phyloP scores from a whole-genome alignment of 2,797 vertebrate species.

The Coregonus ussuriensis region DNA sequence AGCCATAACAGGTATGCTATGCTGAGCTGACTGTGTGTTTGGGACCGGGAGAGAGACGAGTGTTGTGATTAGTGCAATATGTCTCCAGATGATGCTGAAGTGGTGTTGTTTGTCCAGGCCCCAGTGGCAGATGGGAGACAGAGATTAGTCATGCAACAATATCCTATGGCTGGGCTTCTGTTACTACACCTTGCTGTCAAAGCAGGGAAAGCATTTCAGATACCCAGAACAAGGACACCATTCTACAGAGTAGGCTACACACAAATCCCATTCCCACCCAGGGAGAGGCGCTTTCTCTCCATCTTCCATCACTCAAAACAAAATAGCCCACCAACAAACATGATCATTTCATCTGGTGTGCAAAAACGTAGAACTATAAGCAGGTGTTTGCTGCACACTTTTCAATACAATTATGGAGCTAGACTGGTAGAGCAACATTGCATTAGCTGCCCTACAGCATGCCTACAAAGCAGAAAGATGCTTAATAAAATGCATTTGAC shows the following conservation, averaged over 20 bases:
- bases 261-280: neutral
- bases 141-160: conserved; percentile 41
- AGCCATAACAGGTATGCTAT: conserved; percentile 23
- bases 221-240: conserved; percentile 6
- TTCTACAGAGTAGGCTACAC: conserved; percentile 4
- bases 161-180: conserved; percentile 16
- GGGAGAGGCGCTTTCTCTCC: neutral
- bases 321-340: no score
- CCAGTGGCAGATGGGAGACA: conserved; percentile 32
- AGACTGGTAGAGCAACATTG: neutral
- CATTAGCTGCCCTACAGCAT: conserved; percentile 33
- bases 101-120: conserved; percentile 29
- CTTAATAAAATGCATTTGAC: conserved; percentile 80
- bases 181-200: conserved; percentile 29
- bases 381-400: neutral
- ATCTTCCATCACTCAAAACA: neutral
- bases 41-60: conserved; percentile 22
- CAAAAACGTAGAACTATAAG: no score
- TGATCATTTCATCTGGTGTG: no score
- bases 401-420: neutral
- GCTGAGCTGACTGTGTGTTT: conserved; percentile 17
- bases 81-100: conserved; percentile 35
- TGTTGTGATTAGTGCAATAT: conserved; percentile 47
- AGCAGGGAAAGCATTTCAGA: conserved; percentile 34
- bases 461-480: conserved; percentile 74